phyloP scores from a whole-genome alignment of 2,888 invertebrate genomes.

The Molorchus minor region DNA sequence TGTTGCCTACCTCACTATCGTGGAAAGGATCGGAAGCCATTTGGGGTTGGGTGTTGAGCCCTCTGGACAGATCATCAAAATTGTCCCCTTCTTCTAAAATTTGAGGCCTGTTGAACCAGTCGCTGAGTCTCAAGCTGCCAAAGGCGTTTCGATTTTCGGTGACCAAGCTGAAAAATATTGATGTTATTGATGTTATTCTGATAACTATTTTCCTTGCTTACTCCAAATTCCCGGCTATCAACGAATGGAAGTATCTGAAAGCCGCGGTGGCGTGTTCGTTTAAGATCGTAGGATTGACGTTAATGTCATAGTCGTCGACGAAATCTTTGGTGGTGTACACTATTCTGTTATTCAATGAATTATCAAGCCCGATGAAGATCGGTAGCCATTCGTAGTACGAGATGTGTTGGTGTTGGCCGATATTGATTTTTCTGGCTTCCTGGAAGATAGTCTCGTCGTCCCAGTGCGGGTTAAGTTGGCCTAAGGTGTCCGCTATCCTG shows the following conservation, averaged over 20 bases:
- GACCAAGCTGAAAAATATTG: constrained; percentile 64
- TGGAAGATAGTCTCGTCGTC: constrained; percentile 76
- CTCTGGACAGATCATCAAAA: constrained; percentile 77
- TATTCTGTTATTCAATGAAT: constrained; percentile 70
- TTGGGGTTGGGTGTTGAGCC: constrained; percentile 79
- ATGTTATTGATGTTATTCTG: no score
- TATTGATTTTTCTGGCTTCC: constrained; percentile 74
- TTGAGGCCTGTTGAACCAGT: constrained; percentile 74
- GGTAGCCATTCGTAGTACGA: constrained; percentile 81
- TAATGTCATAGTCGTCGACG: constrained; percentile 73
- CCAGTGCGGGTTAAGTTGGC: constrained; percentile 77
- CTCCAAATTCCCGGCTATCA: constrained; percentile 75
- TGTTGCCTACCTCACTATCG: constrained; percentile 72
- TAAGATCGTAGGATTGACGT: constrained; percentile 70
- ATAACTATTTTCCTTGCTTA: constrained; percentile 61
- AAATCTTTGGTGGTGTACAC: constrained; percentile 69
- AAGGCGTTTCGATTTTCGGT: constrained; percentile 66
- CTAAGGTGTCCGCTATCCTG: constrained; percentile 70
- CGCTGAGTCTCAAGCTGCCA: constrained; percentile 71
- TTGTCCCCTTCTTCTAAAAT: constrained; percentile 70
- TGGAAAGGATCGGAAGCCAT: constrained; percentile 80
- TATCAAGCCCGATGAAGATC: constrained; percentile 72
- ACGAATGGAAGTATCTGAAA: constrained; percentile 76
- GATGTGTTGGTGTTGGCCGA: constrained; percentile 76
- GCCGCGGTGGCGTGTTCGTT: constrained; percentile 78